Evolutionary conservation across 2,113 vertebrate genomes (phyloP), one percentile per base, ranked within the genome.

Genomic region (Antechinus stuartii): DNA sequence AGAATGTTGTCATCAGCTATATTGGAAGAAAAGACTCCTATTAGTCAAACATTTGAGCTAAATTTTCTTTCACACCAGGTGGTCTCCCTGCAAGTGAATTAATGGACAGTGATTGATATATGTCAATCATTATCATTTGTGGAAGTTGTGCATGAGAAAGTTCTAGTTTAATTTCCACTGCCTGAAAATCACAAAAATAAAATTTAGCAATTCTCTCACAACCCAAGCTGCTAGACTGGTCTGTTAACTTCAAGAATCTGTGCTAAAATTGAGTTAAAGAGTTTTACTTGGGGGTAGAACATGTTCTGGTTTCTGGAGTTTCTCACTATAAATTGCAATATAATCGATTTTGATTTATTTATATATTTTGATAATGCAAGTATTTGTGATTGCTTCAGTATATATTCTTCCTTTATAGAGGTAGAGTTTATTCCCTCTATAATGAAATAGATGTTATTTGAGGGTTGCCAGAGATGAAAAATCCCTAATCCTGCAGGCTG

Each of bases 11-110:
- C 35, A n/a, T 76, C 35, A 76, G 35, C 61, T n/a, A 76, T 76
- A 8, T 76, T 76, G 35, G 61, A 84, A 84, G n/a, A 84, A 84
- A 84, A 84, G 68, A 84, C 19, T 84, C 19, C n/a, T 42, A 84
- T 84, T 84, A 84, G n/a, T 84, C n/a, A 84, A 84, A 84, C n/a
- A 42, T 8, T 84, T 22, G 7, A 42, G 68, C 68, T 23, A 84
- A 84, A 42, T 42, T 84, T 42, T 84, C 68, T 84, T 84, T 84
- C 68, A 84, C 68, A 84, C 68, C 68, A 84, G 35, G n/a, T 84
- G 68, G n/a, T 84, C 68, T 84, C 49, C 50, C 76, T 96, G 92
- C 50, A 90, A 94, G 53, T 12, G 42, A 93, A 94, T 92, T 92
- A 50, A 89, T 94, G 24, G 25, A 95, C 19, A 97, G 68, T 55